These are phyloP conservation scores for Apolygus lucorum DNA, from an alignment of 1,140 invertebrate genomes.

Conservation along the genomic window DNA sequence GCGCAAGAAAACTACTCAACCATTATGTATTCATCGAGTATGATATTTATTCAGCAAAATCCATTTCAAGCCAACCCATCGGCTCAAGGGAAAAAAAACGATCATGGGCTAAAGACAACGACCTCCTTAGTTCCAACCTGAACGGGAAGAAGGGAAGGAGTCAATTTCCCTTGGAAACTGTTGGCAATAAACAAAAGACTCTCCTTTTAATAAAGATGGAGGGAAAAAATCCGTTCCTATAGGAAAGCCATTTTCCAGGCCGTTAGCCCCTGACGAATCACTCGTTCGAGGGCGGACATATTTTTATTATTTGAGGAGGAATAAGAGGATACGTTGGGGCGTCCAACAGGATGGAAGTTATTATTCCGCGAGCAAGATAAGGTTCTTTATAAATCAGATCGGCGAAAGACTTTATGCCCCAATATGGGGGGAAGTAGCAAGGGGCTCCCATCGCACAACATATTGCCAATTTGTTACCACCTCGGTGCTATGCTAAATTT, in stretches of 20 bases:
- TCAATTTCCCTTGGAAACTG: conserved; percentile 18
- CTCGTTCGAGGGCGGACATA: conserved; percentile 16
- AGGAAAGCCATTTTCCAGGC: conserved; percentile 21
- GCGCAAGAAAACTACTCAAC: no score
- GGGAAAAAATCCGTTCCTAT: conserved; percentile 16
- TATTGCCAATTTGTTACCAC: conserved; percentile 23
- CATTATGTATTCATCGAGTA: no score
- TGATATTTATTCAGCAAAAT: no score
- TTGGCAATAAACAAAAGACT: conserved; percentile 21
- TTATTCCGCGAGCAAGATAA: conserved; percentile 21
- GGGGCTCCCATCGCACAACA: conserved; percentile 4
- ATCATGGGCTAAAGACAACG: no score
- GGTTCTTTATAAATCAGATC: conserved; percentile 24
- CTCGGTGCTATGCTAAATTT: conserved; percentile 9
- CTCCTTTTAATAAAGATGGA: conserved; percentile 18
- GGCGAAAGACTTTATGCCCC: conserved; percentile 21
- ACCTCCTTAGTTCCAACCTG: no score
- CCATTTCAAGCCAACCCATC: no score
- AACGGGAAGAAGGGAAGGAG: background rate
- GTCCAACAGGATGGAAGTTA: conserved; percentile 24
- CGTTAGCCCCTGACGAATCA: conserved; percentile 23
- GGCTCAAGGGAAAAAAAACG: no score
- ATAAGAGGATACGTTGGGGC: background rate
- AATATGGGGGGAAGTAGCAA: background rate
- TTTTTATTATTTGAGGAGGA: conserved; percentile 20